These are phyloP conservation scores for Columba livia DNA, from an alignment of 2,113 vertebrate genomes.

Conservation along the genomic window DNA sequence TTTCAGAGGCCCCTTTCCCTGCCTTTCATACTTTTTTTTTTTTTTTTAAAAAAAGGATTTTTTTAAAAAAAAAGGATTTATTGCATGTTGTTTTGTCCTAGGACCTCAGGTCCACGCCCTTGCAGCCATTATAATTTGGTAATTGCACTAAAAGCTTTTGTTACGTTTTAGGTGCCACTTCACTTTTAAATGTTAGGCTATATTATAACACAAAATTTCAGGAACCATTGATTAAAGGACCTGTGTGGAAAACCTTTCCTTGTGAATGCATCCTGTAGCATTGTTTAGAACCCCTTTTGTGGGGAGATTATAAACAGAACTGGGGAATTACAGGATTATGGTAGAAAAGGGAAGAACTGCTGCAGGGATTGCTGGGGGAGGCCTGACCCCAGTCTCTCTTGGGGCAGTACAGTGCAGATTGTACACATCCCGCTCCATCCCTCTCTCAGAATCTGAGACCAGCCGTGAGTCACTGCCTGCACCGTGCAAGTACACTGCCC, in stretches of 20 bases:
- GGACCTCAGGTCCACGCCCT: not conserved
- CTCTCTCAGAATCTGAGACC: not conserved
- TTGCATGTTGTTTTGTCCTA: not conserved
- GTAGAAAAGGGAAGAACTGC: not conserved
- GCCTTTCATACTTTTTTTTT: not conserved
- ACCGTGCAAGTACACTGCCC: not conserved
- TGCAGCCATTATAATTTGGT: not conserved
- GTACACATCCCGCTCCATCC: accelerated
- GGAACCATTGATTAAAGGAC: not conserved
- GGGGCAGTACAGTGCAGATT: not conserved
- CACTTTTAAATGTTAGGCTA: not conserved
- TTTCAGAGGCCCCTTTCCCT: conserved; percentile 38
- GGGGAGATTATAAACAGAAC: not conserved
- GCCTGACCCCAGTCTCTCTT: not conserved
- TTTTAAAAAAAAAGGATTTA: not conserved
- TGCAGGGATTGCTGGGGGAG: not conserved
- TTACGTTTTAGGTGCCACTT: not conserved
- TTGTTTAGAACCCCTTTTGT: not conserved
- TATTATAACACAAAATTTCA: not conserved
- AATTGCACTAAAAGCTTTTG: not conserved
- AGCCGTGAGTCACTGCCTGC: accelerated
- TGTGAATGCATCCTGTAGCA: not conserved
- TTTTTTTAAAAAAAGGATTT: not conserved
- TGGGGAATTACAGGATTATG: not conserved
- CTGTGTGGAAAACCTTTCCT: not conserved